A percentile compares a stretch with the other conserved stretches of the same genome.
Conservation (phyloP, 2,113 vertebrate species). For the Arizona elegans region DNA sequence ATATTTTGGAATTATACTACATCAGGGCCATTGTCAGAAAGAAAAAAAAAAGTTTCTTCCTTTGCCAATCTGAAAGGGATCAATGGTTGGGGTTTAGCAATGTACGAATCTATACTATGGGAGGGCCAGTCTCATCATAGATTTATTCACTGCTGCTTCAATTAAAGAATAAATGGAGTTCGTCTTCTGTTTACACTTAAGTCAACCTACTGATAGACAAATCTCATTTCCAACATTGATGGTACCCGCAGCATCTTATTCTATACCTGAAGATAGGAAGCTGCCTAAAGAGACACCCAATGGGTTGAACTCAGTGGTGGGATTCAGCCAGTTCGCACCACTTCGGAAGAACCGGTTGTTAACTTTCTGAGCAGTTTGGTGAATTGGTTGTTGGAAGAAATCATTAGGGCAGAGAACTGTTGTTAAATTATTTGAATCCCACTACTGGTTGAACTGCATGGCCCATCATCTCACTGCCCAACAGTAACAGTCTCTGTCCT, state of each 20-base stretch:
- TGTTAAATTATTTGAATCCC: no score
- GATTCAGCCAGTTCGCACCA: no score
- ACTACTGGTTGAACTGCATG: no score
- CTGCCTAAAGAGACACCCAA: not conserved
- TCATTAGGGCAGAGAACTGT: no score
- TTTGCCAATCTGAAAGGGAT: no score
- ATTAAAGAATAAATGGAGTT: not conserved
- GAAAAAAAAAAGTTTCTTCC: not conserved
- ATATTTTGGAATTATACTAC: not conserved
- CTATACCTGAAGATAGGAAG: not conserved
- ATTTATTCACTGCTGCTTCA: not conserved
- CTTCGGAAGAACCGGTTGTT: no score
- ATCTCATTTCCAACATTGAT: not conserved
- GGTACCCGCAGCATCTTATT: not conserved
- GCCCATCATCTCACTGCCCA: not conserved
- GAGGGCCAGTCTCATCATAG: not conserved
- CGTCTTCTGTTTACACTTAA: not conserved
- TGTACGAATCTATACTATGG: not conserved
- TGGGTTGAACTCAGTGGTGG: not conserved
- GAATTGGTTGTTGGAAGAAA: no score
- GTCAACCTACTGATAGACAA: not conserved
- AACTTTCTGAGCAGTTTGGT: no score
- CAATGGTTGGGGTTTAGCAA: not conserved
- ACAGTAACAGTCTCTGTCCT: not conserved
- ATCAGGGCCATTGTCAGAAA: not conserved